These are phyloP conservation scores for Carassius auratus DNA, from an alignment of 2,113 vertebrate genomes.

Conservation along the genomic window DNA sequence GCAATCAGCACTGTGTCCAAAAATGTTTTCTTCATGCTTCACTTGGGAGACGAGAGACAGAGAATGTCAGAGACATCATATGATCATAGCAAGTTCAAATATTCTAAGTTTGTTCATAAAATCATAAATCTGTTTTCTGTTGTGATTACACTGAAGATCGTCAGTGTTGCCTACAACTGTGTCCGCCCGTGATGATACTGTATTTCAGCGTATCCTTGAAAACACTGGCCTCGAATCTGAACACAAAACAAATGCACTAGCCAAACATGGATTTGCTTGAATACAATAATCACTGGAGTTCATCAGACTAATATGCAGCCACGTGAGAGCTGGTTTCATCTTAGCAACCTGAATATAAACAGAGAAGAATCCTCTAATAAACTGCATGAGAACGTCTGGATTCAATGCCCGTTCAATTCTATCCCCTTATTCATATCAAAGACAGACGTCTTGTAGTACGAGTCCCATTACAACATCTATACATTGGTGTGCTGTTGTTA, in stretches of 20 bases:
- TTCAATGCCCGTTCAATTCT: constrained; percentile 54
- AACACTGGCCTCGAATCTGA: constrained; percentile 48
- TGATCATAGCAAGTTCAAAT: neutral
- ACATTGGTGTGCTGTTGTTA: constrained; percentile 39
- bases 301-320: constrained; percentile 31
- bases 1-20: constrained; percentile 46
- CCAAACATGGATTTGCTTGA: constrained; percentile 45
- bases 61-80: constrained; percentile 9
- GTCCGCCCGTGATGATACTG: constrained; percentile 13
- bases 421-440: constrained; percentile 46
- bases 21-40: constrained; percentile 47
- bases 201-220: constrained; percentile 36
- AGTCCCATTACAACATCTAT: constrained; percentile 39
- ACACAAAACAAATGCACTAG: constrained; percentile 50
- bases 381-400: constrained; percentile 44
- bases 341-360: constrained; percentile 58
- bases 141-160: neutral
- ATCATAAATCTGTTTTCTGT: constrained; percentile 21
- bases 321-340: constrained; percentile 49
- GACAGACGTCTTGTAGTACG: constrained; percentile 33
- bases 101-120: constrained; percentile 12
- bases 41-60: constrained; percentile 36
- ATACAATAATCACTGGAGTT: constrained; percentile 42
- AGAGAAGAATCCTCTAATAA: constrained; percentile 51
- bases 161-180: constrained; percentile 22